Evolutionary conservation across 2,888 invertebrate species (phyloP).

Genomic region (Carterocephalus palaemon): DNA sequence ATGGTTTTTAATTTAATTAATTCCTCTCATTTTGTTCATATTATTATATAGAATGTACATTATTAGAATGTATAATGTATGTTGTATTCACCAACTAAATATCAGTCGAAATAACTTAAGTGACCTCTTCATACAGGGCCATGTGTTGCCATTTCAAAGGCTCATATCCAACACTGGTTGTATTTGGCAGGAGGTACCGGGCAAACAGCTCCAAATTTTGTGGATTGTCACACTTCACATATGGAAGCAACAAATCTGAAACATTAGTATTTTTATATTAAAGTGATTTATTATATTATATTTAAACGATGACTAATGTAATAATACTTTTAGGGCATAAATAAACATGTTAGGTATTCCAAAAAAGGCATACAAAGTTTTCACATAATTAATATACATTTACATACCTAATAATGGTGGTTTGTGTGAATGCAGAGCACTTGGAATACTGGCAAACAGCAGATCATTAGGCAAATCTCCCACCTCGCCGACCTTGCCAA

Average conservation of each 20-base stretch:
- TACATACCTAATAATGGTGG: conserved; percentile 87
- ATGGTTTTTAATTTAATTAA: conserved; percentile 37
- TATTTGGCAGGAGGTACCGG: conserved; percentile 90
- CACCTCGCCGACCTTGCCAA: conserved; percentile 58
- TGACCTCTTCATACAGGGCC: conserved; percentile 63
- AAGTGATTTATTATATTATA: not conserved
- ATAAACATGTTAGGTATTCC: too few species aligned
- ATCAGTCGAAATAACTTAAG: not conserved
- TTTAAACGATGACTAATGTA: too few species aligned
- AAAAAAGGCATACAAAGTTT: too few species aligned
- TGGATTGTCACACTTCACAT: conserved; percentile 73
- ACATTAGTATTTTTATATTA: conserved; percentile 29
- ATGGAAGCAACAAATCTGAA: conserved; percentile 82
- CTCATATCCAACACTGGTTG: conserved; percentile 93
- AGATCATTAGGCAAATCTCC: conserved; percentile 65
- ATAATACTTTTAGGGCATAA: too few species aligned
- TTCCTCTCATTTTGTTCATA: conserved; percentile 2
- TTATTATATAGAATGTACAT: not conserved
- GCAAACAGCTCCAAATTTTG: conserved; percentile 94
- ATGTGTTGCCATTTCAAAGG: conserved; percentile 89
- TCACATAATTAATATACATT: not conserved
- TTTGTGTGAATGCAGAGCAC: conserved; percentile 96
- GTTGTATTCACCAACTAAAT: not conserved
- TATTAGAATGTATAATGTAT: not conserved
- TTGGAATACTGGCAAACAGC: conserved; percentile 90